These are phyloP conservation scores for Micrasema longulum DNA, from an alignment of 1,140 invertebrate genomes.

Conservation along the genomic window DNA sequence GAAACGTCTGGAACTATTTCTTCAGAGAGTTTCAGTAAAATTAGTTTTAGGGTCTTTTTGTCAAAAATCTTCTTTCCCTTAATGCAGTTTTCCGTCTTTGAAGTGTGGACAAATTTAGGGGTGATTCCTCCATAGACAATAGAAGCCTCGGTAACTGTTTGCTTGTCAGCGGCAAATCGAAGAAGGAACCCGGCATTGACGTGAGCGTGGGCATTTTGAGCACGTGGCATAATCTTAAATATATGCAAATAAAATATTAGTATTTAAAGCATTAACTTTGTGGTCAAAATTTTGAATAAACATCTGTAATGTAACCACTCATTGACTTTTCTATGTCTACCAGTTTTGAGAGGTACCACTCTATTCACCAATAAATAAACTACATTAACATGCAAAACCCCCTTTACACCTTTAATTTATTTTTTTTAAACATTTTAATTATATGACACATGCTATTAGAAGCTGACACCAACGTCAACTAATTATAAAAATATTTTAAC, in stretches of 20 bases:
- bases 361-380: too few species aligned
- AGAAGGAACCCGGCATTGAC: slow-evolving; percentile 81
- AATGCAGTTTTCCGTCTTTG: slow-evolving; percentile 72
- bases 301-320: too few species aligned
- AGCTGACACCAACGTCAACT: too few species aligned
- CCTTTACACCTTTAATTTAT: too few species aligned
- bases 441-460: too few species aligned
- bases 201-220: slow-evolving; percentile 81
- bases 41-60: slow-evolving; percentile 67
- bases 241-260: background rate
- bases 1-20: slow-evolving; percentile 75
- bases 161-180: slow-evolving; percentile 67
- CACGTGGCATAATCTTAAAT: slow-evolving; percentile 76
- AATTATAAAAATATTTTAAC: too few species aligned
- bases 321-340: too few species aligned
- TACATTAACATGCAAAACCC: too few species aligned
- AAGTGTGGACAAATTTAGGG: slow-evolving; percentile 77
- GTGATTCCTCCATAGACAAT: slow-evolving; percentile 76
- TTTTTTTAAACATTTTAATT: too few species aligned
- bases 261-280: too few species aligned
- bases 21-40: slow-evolving; percentile 68
- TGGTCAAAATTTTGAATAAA: too few species aligned
- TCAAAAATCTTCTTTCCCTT: slow-evolving; percentile 68
- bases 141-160: slow-evolving; percentile 65
- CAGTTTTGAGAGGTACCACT: too few species aligned